Conservation (phyloP, 2,113 vertebrate species). For the Poeciliopsis turrubarensis region DNA sequence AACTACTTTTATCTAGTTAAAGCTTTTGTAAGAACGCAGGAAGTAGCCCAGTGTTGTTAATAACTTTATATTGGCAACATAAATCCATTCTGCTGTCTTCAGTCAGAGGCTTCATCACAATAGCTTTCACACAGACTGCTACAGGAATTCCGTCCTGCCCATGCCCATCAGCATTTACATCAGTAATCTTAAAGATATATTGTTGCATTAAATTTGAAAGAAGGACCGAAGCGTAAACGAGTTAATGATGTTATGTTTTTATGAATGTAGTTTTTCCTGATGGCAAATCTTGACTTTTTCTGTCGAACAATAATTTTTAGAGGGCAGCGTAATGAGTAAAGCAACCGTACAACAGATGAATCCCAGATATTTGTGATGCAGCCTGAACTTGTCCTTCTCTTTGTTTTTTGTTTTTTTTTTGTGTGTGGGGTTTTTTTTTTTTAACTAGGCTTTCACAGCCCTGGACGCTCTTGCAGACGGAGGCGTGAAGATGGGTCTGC, state of each 20-base stretch:
- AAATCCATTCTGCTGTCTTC: slow-evolving; percentile 4
- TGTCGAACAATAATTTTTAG: neutral
- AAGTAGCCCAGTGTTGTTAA: slow-evolving; percentile 11
- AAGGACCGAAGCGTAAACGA: too few species aligned
- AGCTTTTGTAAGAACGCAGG: neutral
- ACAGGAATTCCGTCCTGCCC: too few species aligned
- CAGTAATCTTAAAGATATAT: too few species aligned
- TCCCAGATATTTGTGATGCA: neutral
- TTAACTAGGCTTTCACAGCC: slow-evolving; percentile 91
- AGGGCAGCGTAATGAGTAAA: neutral
- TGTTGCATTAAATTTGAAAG: too few species aligned
- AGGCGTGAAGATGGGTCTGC: slow-evolving; percentile 98
- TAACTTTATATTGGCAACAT: slow-evolving; percentile 16
- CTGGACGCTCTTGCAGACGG: slow-evolving; percentile 95
- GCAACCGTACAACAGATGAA: neutral
- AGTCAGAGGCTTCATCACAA: too few species aligned
- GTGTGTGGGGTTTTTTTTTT: slow-evolving; percentile 5
- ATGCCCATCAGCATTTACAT: too few species aligned
- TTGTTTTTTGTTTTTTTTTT: neutral
- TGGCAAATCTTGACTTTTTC: too few species aligned
- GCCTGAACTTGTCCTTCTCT: neutral
- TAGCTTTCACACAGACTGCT: too few species aligned
- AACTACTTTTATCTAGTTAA: neutral
- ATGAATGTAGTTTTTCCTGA: too few species aligned
- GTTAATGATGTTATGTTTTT: too few species aligned